phyloP scores from a whole-genome alignment of 2,113 vertebrate genomes.

The Uria aalge region DNA sequence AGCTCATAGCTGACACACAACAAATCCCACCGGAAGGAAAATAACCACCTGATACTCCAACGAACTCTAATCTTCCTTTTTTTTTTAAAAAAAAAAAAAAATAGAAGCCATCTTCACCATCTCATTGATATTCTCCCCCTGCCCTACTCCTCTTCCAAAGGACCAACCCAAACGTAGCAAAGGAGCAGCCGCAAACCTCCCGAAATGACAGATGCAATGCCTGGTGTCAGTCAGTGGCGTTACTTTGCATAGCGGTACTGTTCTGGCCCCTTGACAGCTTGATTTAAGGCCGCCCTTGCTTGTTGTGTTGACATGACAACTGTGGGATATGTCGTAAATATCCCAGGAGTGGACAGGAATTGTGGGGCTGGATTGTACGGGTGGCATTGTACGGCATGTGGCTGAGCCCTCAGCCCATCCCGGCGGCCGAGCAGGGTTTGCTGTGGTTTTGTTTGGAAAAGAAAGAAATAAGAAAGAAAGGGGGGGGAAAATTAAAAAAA shows the following conservation, averaged over 20 bases:
- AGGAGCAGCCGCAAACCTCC: background rate
- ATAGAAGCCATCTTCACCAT: background rate
- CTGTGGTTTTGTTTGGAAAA: slow-evolving; percentile 16
- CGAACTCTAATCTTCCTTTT: background rate
- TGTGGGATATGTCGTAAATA: slow-evolving; percentile 75
- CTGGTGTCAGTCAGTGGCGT: slow-evolving; percentile 60
- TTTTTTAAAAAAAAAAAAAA: background rate
- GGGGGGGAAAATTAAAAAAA: background rate
- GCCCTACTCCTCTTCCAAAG: background rate
- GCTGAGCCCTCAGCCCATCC: slow-evolving; percentile 52
- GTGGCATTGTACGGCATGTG: slow-evolving; percentile 71
- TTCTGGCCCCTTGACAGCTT: slow-evolving; percentile 67
- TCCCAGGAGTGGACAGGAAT: slow-evolving; percentile 71
- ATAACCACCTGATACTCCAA: background rate
- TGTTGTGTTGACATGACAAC: slow-evolving; percentile 77
- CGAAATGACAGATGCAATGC: slow-evolving; percentile 62
- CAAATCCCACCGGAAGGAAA: background rate
- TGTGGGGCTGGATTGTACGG: slow-evolving; percentile 73
- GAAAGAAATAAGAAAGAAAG: slow-evolving; percentile 14
- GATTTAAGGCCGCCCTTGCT: slow-evolving; percentile 68
- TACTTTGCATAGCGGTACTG: slow-evolving; percentile 46
- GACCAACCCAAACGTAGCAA: background rate
- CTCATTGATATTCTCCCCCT: slow-evolving; percentile 61
- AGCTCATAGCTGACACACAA: background rate
- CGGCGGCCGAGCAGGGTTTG: background rate